Base-by-base conservation (phyloP, 1,140 invertebrate species). In the Ceratitis capitata region DNA sequence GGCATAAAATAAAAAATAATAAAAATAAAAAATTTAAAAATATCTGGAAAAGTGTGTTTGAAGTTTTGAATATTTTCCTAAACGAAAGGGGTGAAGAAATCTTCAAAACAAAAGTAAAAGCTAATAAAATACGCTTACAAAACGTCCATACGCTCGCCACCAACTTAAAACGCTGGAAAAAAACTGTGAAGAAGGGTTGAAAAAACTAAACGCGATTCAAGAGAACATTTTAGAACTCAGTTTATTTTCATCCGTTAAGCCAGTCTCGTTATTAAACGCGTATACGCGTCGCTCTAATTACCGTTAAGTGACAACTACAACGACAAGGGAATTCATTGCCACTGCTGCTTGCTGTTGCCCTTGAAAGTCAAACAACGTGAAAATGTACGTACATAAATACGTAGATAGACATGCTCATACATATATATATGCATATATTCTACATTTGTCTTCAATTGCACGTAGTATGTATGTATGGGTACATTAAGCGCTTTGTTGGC, bases 331-430 rank as follows among this genome's bases (percentile, higher is more conserved):
- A n/a, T n/a, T n/a, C n/a, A n/a, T n/a, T n/a, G n/a, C n/a, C 35
- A 78, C n/a, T 9, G 39, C 69, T 45, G 39, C 35, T 47, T n/a
- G 69, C 69, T 78, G 42, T 23, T 78, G 39, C 69, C 61, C 69
- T 78, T 78, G 69, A 78, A 78, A 78, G 9, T 26, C 69, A 12
- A 78, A 19, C 39, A 45, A 78, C 16, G 19, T n/a, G 23, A 78
- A 78, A 78, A 78, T 78, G 69, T 78, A 78, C 23, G 39, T 78
- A 78, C 32, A 45, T 26, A 45, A 26, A 32, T 64, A 39, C 58
- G 3, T 32, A 35, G 7, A 16, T 32, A 32, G 10, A 35, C 35
- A 64, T 32, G 16, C 58, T 14, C 4, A n/a, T 35, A 69, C 39
- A 5, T 29, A 39, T 19, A 6, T 32, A 26, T 26, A 58, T 14